Evolutionary conservation across 1,140 invertebrate species (phyloP), one percentile per base, ranked within the genome.

Genomic region (Lamellibrachia luymesi): DNA sequence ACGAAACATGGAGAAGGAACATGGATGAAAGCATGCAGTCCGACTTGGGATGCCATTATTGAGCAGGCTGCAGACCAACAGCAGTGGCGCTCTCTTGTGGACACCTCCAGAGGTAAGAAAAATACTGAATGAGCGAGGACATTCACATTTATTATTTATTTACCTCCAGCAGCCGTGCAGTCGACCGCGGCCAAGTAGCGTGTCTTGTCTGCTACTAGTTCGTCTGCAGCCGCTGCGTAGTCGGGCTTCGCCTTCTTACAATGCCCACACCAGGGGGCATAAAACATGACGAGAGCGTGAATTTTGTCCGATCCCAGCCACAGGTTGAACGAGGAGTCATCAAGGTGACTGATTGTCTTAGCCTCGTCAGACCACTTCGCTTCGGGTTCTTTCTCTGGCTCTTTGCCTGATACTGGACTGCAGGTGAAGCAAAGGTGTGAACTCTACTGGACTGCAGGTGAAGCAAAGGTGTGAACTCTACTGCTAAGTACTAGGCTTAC

Each of bases 141-240:
- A 38, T 1, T 38, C 38, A 38, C 38, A 38, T 38, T 38, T 38
- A 38, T 1, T 38, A 38, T 38, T 38, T 56, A 27, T 90, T 90
- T 90, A 93, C 92, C 97, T 92, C 97, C 97, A 96, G 99, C 98
- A 95, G 98, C 97, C 10, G 98, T 99, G 92, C 99, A 98, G 96
- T 99, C 99, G 93, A 99, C 98, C 96, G 99, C 99, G 90, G 97
- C 99, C 93, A 99, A 96, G 96, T 98, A 98, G 93, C 99, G 98
- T 22, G 22, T 27, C n/a, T 50, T 90, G 49, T 93, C 92, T 95
- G 98, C 97, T 50, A 97, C 96, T 92, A 99, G 97, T 94, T 97
- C 97, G 94, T 98, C 97, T 50, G 99, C 98, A 92, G 99, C 99
- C 96, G 98, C 98, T 50, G 97, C 98, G 96, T 98, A 99, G 96